A percentile compares a stretch with the other conserved stretches of the same genome.
phyloP scores from a whole-genome alignment of 1,140 invertebrate genomes.

The Papilio aristodemus region DNA sequence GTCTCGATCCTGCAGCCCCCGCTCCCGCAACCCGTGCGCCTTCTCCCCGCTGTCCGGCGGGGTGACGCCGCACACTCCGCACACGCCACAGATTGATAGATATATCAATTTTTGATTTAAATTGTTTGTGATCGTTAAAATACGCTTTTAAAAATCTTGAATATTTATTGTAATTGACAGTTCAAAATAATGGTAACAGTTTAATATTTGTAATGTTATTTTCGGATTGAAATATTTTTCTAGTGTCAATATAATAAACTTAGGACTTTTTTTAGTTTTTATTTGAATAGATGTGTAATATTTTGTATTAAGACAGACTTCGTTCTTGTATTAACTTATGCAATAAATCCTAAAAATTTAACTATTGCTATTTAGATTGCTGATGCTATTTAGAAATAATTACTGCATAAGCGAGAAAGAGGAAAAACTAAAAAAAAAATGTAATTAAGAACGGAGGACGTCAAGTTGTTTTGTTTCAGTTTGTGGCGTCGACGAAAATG shows the following conservation, averaged over 20 bases:
- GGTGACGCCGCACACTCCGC: conserved; percentile 20
- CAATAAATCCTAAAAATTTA: no score
- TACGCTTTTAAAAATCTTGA: neutral
- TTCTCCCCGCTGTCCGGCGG: neutral
- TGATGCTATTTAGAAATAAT: conserved; percentile 22
- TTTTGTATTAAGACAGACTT: no score
- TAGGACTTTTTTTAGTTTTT: no score
- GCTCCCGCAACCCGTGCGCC: neutral
- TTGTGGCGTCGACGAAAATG: conserved; percentile 29
- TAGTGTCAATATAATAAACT: no score
- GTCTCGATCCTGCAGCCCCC: conserved; percentile 15
- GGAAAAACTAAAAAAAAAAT: conserved; percentile 30
- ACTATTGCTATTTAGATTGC: no score
- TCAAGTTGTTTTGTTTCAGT: conserved; percentile 22
- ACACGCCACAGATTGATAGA: conserved; percentile 27
- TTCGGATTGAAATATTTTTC: no score
- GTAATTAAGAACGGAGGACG: conserved; percentile 29
- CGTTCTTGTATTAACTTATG: no score
- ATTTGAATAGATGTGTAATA: no score
- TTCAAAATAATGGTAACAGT: neutral
- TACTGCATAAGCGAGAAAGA: conserved; percentile 7
- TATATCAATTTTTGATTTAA: conserved; percentile 30
- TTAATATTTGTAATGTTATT: no score
- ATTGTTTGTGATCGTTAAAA: conserved; percentile 12
- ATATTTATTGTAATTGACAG: neutral